These are phyloP conservation scores for Eurystomus gularis DNA, from an alignment of 2,113 vertebrate genomes.

Conservation along the genomic window DNA sequence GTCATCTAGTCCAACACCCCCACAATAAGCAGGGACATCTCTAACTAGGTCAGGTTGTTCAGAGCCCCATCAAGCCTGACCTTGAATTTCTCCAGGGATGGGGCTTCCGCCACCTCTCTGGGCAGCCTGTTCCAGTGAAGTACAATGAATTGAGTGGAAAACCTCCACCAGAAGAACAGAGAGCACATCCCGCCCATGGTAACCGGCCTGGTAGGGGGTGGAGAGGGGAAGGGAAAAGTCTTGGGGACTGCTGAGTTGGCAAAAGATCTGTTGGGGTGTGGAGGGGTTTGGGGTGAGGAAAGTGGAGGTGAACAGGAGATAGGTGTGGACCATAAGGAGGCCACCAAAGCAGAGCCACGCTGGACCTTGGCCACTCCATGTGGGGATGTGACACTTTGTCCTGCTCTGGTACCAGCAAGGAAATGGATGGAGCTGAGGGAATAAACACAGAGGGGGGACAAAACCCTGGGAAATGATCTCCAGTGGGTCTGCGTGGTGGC, in stretches of 20 bases:
- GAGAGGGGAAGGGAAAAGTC: background rate
- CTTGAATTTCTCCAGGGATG: too few species aligned
- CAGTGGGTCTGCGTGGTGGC: rapidly evolving
- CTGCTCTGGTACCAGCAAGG: background rate
- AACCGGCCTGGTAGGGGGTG: background rate
- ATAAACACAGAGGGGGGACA: background rate
- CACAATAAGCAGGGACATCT: too few species aligned
- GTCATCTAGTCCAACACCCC: too few species aligned
- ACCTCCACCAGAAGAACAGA: background rate
- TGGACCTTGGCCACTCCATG: rapidly evolving
- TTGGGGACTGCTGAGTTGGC: background rate
- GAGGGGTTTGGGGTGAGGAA: background rate
- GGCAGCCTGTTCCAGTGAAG: background rate
- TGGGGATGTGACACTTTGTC: background rate
- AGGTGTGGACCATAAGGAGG: background rate
- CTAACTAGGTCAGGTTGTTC: too few species aligned
- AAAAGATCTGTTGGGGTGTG: background rate
- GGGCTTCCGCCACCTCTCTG: too few species aligned
- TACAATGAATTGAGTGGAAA: background rate
- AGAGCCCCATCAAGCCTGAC: too few species aligned
- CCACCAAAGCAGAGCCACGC: background rate
- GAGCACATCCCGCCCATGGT: background rate
- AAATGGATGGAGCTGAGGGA: background rate
- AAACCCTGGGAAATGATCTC: background rate
- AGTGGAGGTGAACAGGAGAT: background rate